Evolutionary conservation across 2,888 invertebrate species (phyloP), one percentile per base, ranked within the genome.

Genomic region (Pteria penguin): DNA sequence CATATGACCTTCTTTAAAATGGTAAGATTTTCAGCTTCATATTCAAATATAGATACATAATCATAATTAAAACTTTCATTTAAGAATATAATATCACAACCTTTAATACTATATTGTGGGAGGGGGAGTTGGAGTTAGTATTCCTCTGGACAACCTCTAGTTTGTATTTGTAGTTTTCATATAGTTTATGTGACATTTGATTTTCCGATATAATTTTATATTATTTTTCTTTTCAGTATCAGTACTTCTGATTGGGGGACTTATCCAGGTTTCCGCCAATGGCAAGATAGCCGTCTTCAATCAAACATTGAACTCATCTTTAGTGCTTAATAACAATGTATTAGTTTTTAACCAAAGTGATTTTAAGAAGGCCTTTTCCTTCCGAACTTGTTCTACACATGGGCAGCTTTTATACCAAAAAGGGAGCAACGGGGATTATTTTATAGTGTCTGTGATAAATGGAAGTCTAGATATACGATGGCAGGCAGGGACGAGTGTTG

Each of bases 351-450:
- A 61, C 8, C 57, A 31, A 1, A 78, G 61, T 58, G 74, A 73
- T 52, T 77, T 73, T 60, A 73, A 74, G 58, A 82, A 77, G 52
- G 82, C 82, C 29, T 82, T 85, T 61, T 82, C 84, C 57, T 85
- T 84, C 72, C 72, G 79, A 65, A 83, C 85, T 32, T 85, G 85
- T 70, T 79, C 78, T 45, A 45, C 45, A 1, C 74, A 77, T 58
- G 85, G 84, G 27, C 77, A 82, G 70, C 75, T 85, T 63, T 70
- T 85, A 58, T 79, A 76, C 74, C 85, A 85, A 71, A 78, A 52
- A 55, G 84, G 82, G 36, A 58, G 68, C 11, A 74, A 62, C 4
- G 80, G 81, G 27, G 82, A 85, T 69, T 76, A 61, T 62, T 72
- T 85, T 36, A 76, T 65, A 70, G 75, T 85, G 45, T 61, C 63